Evolutionary conservation across 2,888 invertebrate genomes (phyloP).

Genomic region (Tiliacea aurago): DNA sequence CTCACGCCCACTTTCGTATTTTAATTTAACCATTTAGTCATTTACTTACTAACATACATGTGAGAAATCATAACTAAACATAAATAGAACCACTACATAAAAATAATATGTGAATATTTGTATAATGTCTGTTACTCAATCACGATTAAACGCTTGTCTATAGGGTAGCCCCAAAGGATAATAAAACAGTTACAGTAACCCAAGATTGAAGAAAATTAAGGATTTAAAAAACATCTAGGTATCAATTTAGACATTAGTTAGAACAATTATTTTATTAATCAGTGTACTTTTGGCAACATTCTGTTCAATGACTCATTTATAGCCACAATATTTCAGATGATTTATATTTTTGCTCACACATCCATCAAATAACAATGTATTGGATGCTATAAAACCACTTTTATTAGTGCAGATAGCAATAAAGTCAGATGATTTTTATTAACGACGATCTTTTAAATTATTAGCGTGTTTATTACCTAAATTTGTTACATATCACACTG

Average conservation of each 20-base stretch:
- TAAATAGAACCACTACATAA: background rate
- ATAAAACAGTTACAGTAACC: background rate
- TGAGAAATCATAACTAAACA: background rate
- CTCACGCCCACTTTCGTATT: slow-evolving; percentile 35
- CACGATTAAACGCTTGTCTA: background rate
- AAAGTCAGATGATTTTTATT: slow-evolving; percentile 47
- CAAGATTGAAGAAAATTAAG: background rate
- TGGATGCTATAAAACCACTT: slow-evolving; percentile 41
- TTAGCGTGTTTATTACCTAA: slow-evolving; percentile 35
- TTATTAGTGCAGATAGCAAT: slow-evolving; percentile 35
- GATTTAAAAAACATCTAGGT: background rate
- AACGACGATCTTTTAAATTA: slow-evolving; percentile 30
- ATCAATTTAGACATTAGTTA: background rate
- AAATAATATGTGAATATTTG: background rate
- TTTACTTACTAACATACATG: slow-evolving; percentile 32
- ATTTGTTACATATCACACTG: slow-evolving; percentile 33
- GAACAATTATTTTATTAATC: background rate
- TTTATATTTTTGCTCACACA: slow-evolving; percentile 21
- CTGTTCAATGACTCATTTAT: slow-evolving; percentile 1
- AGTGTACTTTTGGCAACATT: background rate
- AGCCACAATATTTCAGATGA: slow-evolving; percentile 2
- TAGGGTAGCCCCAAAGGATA: no score
- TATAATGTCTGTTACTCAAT: background rate
- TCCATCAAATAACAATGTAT: slow-evolving; percentile 44
- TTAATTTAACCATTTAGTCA: slow-evolving; percentile 52